Evolutionary conservation across 2,797 vertebrate genomes (phyloP).

Genomic region (Alectoris magna): DNA sequence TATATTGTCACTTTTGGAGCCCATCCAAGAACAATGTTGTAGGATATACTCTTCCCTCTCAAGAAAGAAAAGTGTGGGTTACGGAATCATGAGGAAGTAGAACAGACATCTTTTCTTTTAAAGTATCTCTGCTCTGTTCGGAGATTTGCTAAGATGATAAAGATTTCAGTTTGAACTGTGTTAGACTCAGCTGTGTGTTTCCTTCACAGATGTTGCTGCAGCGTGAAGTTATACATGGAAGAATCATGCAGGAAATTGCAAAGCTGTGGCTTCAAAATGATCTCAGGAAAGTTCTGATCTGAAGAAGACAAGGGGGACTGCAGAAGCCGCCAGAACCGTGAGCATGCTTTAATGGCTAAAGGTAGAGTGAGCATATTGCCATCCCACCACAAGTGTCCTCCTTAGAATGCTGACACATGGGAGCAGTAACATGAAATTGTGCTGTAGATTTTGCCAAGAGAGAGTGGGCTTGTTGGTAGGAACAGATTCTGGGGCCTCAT

Average conservation of each 20-base stretch:
- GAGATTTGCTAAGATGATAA: background rate
- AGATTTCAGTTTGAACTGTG: background rate
- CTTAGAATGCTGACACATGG: background rate
- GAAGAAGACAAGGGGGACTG: background rate
- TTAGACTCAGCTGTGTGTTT: background rate
- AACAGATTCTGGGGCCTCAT: background rate
- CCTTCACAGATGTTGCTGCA: background rate
- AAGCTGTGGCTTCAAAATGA: background rate
- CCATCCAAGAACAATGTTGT: background rate
- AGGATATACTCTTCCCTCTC: background rate
- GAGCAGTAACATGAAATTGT: background rate
- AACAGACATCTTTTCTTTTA: background rate
- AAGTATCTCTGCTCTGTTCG: background rate
- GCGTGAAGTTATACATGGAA: background rate
- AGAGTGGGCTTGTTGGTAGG: background rate
- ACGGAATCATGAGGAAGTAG: background rate
- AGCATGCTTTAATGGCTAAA: background rate
- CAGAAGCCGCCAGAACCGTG: background rate
- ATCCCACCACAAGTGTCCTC: background rate
- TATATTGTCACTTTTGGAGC: background rate
- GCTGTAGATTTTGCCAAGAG: background rate
- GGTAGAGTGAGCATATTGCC: background rate
- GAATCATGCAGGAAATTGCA: background rate
- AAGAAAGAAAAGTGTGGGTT: background rate
- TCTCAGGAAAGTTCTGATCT: background rate